Evolutionary conservation across 2,888 invertebrate species (phyloP), one percentile per base, ranked within the genome.

Genomic region (Aricia artaxerxes): DNA sequence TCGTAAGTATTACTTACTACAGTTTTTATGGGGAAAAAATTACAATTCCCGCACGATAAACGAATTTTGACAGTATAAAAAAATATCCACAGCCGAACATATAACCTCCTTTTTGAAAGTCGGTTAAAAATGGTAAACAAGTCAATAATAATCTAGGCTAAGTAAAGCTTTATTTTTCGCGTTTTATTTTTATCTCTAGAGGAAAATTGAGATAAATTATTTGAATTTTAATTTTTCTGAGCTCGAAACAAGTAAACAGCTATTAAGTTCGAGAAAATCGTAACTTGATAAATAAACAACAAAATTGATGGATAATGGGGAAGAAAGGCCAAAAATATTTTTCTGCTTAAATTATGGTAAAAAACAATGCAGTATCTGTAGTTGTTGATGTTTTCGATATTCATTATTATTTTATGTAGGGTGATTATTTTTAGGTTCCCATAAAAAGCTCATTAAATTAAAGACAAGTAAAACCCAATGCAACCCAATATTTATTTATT

Each of bases 241-340:
- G 31, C 31, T 31, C 9, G 16, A 3, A 24, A 24, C 35, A 69
- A 69, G 69, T 69, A 69, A 69, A 69, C 11, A 31, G 0, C 31
- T 31, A 24, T 64, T 31, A 69, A 5, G 69, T 35, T 69, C 35
- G 35, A 35, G 35, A 69, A 35, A 35, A 35, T 4, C 4, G 69
- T 35, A 38, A 35, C 35, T 35, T 69, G 13, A 69, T 69, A 69
- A 69, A 69, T 69, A 69, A 69, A 35, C 31, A 69, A 69, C 69
- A 24, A 13, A 16, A 69, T 69, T 69, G 35, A 38, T 35, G 69
- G 69, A 11, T 38, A 16, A 31, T 64, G 31, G 61, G 35, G 64
- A 11, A 35, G 35, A 2, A 64, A 64, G 69, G 5, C 35, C 13
- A 69, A 11, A 13, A 35, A 69, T 64, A 11, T 31, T 61, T 69